Base-by-base conservation (phyloP, 2,113 vertebrate species). In the Echinops telfairi region DNA sequence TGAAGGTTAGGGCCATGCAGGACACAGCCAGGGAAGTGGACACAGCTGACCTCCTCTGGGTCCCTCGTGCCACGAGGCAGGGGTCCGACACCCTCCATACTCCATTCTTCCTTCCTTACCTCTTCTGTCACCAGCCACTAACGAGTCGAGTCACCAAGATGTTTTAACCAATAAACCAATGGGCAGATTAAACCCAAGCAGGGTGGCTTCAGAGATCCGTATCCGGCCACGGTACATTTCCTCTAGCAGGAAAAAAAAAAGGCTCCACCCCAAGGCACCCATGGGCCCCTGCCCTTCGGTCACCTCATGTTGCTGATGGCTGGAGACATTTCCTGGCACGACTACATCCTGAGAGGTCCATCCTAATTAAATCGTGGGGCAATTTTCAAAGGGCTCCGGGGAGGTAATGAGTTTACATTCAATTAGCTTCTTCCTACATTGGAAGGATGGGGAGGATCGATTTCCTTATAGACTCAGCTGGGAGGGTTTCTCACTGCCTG, bases 371-470 rank as follows among this genome's bases (percentile, higher is more conserved):
- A 97, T 97, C 75, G 75, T 17, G 47, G 92, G 86, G 64, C 83
- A 79, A 95, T 92, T 93, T 95, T 94, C 91, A 89, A 85, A 96
- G 66, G 79, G 77, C 95, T 93, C 85, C 94, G 88, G 96, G 88
- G 83, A 92, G 29, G 27, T 96, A 96, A 97, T 86, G 90, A 94
- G 95, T 78, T 88, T 95, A 96, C 83, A 86, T 95, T 90, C 88
- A 88, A 94, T 96, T 95, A 97, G 94, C 58, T 90, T 90, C 93
- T 92, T 94, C 94, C 93, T 95, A 95, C 92, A 40, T 0, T 91
- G 83, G 86, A 62, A 94, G 90, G 88, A 92, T 81, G 76, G 71
- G 73, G 33, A 88, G 83, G 71, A 86, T 40, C 6, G 14, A 85
- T 86, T 93, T 92, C 93, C 78, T 93, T 38, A 23, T 53, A 53